Evolutionary conservation across 2,797 vertebrate genomes (phyloP).

Genomic region (Pelodytes ibericus): DNA sequence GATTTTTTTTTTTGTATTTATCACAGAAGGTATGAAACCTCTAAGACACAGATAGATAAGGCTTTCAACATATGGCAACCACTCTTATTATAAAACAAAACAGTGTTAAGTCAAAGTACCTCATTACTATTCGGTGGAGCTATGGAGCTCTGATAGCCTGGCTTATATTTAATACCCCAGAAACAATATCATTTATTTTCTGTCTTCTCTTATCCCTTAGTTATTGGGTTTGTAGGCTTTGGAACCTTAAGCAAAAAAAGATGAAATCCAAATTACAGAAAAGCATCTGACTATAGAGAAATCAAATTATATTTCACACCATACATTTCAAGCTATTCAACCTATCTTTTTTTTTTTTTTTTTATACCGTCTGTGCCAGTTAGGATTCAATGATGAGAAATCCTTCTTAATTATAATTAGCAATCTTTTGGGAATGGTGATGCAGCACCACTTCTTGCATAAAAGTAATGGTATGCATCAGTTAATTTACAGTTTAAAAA

Average conservation of each 20-base stretch:
- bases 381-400: constrained; percentile 60
- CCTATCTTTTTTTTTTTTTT: constrained; percentile 48
- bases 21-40: constrained; percentile 80
- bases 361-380: constrained; percentile 41
- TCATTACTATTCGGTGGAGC: constrained; percentile 96
- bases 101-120: constrained; percentile 95
- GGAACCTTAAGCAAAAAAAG: constrained; percentile 90
- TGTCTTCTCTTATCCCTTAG: constrained; percentile 89
- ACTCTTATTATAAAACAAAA: constrained; percentile 83
- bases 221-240: constrained; percentile 83
- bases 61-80: constrained; percentile 84
- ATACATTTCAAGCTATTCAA: constrained; percentile 62
- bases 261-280: constrained; percentile 84
- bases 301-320: constrained; percentile 72
- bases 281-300: constrained; percentile 72
- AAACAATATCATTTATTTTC: constrained; percentile 98
- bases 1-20: constrained; percentile 85
- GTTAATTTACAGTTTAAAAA: constrained; percentile 66
- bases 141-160: constrained; percentile 85
- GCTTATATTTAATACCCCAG: constrained; percentile 94
- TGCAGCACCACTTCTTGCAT: constrained; percentile 31
- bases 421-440: constrained; percentile 62
- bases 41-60: constrained; percentile 77
- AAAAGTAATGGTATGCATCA: constrained; percentile 59
- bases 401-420: constrained; percentile 68